Conservation (phyloP, 2,888 invertebrate species). For the Strigamia transsilvanica region DNA sequence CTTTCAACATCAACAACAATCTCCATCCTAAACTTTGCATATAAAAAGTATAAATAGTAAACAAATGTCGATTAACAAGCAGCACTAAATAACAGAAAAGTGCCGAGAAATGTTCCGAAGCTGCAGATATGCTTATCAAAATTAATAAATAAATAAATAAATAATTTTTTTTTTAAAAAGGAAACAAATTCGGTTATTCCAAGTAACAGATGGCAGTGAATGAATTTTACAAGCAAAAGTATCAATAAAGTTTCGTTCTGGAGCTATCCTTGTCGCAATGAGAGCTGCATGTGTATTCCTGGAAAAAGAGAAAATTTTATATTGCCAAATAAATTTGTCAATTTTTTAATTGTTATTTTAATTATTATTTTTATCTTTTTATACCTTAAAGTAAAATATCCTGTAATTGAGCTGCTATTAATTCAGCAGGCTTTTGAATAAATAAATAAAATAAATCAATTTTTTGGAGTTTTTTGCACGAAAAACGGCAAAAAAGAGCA, state of each 20-base stretch:
- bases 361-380: background rate
- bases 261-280: background rate
- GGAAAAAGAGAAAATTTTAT: background rate
- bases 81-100: no score
- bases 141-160: background rate
- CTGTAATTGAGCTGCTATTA: background rate
- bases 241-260: background rate
- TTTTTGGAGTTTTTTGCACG: no score
- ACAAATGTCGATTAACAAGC: no score
- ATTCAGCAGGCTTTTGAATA: background rate
- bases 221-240: background rate
- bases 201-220: background rate
- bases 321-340: background rate
- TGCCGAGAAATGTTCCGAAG: background rate
- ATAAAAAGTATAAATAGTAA: no score
- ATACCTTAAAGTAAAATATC: slow-evolving; percentile 13
- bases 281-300: background rate
- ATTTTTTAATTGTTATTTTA: background rate
- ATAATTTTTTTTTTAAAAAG: background rate
- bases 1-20: no score
- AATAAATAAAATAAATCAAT: background rate
- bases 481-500: no score
- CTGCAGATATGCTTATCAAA: background rate
- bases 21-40: no score
- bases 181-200: no score